phyloP scores from a whole-genome alignment of 2,113 vertebrate species.

The Scortum barcoo region DNA sequence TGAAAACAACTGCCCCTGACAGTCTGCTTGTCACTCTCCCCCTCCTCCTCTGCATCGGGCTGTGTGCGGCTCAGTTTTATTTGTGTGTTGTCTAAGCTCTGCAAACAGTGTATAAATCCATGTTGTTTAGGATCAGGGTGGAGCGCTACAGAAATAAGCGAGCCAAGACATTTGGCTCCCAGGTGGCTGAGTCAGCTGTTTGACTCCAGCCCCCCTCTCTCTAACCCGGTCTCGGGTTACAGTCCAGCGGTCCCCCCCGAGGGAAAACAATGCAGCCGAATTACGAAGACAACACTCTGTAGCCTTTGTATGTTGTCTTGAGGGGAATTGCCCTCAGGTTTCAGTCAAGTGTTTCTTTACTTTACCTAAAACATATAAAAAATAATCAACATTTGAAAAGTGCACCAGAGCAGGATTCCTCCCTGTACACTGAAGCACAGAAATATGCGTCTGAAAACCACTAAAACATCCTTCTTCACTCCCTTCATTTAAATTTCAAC shows the following conservation, averaged over 20 bases:
- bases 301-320: conserved; percentile 10
- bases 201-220: conserved; percentile 49
- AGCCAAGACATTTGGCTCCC: conserved; percentile 78
- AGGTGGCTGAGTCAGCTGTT: conserved; percentile 80
- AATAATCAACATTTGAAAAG: conserved; percentile 16
- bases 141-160: conserved; percentile 72
- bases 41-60: background rate
- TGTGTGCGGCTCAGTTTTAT: conserved; percentile 23
- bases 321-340: conserved; percentile 30
- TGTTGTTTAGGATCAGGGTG: conserved; percentile 76
- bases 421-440: background rate
- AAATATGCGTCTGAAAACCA: background rate
- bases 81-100: conserved; percentile 57
- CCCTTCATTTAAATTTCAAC: conserved; percentile 24
- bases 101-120: conserved; percentile 54
- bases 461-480: background rate
- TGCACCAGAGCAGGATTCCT: background rate
- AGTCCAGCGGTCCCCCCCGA: conserved; percentile 20
- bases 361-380: conserved; percentile 4
- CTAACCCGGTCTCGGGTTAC: conserved; percentile 61
- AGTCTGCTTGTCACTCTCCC: conserved; percentile 31
- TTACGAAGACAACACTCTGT: conserved; percentile 9
- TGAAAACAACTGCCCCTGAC: conserved; percentile 31
- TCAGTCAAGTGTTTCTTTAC: conserved; percentile 32
- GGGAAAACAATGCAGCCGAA: conserved; percentile 44